Evolutionary conservation across 2,113 vertebrate species (phyloP).

Genomic region (Accipiter cooperii): DNA sequence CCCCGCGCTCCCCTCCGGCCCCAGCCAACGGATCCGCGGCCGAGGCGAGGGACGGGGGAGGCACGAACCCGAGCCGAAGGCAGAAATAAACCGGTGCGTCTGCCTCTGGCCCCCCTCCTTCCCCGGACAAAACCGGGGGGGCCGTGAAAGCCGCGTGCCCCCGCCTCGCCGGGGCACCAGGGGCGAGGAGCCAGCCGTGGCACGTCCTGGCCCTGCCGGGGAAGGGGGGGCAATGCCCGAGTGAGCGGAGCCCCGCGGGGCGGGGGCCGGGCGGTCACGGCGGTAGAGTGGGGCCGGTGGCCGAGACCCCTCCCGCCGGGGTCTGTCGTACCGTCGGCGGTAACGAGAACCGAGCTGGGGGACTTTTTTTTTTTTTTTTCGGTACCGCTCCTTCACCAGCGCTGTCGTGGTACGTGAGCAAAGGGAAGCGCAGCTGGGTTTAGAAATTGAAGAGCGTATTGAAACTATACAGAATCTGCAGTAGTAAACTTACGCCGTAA

Average conservation of each 20-base stretch:
- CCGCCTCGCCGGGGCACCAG: not conserved
- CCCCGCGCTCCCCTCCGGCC: not conserved
- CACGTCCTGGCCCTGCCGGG: not conserved
- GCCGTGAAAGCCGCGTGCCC: not conserved
- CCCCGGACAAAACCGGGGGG: not conserved
- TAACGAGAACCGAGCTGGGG: not conserved
- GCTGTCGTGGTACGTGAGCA: rapidly evolving
- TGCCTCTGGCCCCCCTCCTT: not conserved
- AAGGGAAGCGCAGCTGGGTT: not conserved
- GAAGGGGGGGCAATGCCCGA: not conserved
- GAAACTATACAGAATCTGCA: rapidly evolving
- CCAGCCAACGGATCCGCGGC: not conserved
- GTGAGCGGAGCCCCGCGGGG: not conserved
- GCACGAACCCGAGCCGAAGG: not conserved
- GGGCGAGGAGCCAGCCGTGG: not conserved
- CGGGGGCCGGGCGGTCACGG: too few relatives aligned
- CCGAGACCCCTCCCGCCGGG: not conserved
- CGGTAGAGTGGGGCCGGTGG: not conserved
- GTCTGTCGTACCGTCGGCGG: rapidly evolving
- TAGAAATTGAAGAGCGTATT: rapidly evolving
- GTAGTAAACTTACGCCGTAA: rapidly evolving
- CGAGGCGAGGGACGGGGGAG: too few relatives aligned
- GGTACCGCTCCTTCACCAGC: rapidly evolving
- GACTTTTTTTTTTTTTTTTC: too few relatives aligned
- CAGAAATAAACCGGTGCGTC: not conserved